Evolutionary conservation across 2,113 vertebrate species (phyloP).

Genomic region (Ophiodon elongatus): DNA sequence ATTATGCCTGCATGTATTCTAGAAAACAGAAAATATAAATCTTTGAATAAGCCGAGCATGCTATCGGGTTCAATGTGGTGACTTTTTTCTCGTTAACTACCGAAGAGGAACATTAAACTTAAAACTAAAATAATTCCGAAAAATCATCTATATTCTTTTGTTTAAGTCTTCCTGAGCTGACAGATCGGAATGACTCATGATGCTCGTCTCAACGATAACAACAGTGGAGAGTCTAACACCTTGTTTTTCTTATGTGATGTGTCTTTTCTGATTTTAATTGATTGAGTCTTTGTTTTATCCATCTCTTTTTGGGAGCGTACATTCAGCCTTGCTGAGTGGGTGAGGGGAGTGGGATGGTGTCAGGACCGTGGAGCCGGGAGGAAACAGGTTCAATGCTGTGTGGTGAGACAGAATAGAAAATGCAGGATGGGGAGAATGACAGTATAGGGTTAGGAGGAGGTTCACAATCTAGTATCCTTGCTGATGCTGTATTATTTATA

Average conservation of each 20-base stretch:
- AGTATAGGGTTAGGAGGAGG: neutral
- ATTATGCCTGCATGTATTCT: neutral
- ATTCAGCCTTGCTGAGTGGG: constrained; percentile 22
- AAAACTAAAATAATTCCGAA: neutral
- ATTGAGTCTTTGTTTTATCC: constrained; percentile 8
- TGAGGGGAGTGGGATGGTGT: constrained; percentile 16
- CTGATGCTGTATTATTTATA: constrained; percentile 39
- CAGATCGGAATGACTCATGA: constrained; percentile 42
- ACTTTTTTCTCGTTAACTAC: neutral
- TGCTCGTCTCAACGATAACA: constrained; percentile 24
- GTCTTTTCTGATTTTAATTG: constrained; percentile 17
- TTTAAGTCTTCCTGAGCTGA: constrained; percentile 20
- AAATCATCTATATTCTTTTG: constrained; percentile 22
- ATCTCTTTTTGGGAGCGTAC: constrained; percentile 22
- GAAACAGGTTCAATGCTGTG: constrained; percentile 10
- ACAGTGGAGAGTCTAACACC: constrained; percentile 31
- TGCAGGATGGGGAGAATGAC: neutral
- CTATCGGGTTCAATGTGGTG: neutral
- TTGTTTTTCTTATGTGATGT: constrained; percentile 7
- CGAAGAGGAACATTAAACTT: neutral
- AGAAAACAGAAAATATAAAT: neutral
- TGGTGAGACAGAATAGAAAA: constrained; percentile 25
- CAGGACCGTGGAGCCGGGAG: constrained; percentile 3
- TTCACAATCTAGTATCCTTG: neutral
- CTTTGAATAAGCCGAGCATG: neutral